Base-by-base conservation (phyloP, 2,113 vertebrate genomes). In the Promerops cafer region DNA sequence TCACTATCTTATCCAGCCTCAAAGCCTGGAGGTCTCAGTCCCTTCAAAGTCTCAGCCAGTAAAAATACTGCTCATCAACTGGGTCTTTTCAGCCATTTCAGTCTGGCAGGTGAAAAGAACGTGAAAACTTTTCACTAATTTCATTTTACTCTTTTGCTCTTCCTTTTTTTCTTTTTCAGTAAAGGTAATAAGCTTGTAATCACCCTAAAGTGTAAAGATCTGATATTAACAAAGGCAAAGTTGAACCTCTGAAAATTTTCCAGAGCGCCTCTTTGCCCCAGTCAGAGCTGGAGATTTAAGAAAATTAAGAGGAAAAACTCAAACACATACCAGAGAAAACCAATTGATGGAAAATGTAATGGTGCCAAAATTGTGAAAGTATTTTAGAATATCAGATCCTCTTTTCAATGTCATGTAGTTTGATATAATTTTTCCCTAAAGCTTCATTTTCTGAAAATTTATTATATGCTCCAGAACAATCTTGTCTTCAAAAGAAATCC, bases 401-500 rank as follows among this genome's bases (percentile, higher is more conserved):
- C 40, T 96, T 84, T 86, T 90, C 79, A 92, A 63, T 80, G 74
- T 64, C 78, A 93, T 54, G 71, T 82, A 83, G 85, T 47, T 94
- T 90, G 79, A 93, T 91, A 89, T 10, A 0, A 53, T 64, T 93
- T 94, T 85, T 82, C 89, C 95, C 92, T 95, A 94, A 89, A 95
- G 92, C 94, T 92, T 82, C 33, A 83, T 71, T 93, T 96, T 89
- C 71, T 91, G 65, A 87, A 83, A 94, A 89, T 93, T 91, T 94
- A 95, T 96, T 79, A 83, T 77, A 95, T 69, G 86, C n/a, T 87
- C 74, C 92, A 95, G 68, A 94, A 87, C 64, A 83, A 93, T 83
- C 60, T 77, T 77, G 77, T 89, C 94, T 96, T 96, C 95, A 96
- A 95, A 96, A 89, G 95, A 94, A 92, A 95, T 84, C 79, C 49